Evolutionary conservation across 30 jellyfish, hydroid and myxozoan genomes (phyloP).

Genomic region (Phacellophora camtschatica): DNA sequence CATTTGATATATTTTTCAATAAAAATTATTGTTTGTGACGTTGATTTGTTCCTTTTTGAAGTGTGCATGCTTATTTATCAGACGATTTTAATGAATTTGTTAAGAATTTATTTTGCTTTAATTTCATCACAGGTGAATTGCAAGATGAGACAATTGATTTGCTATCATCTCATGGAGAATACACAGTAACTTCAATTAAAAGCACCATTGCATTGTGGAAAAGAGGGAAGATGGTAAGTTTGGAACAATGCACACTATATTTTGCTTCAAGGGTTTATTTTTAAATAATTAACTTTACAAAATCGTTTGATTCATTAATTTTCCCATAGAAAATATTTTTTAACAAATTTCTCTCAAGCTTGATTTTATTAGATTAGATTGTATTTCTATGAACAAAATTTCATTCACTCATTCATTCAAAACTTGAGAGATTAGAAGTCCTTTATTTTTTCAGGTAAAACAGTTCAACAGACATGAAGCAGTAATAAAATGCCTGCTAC

Average conservation of each 20-base stretch:
- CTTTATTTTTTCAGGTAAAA: slow-evolving; percentile 13
- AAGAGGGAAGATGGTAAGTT: slow-evolving; percentile 75
- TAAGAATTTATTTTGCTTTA: no score
- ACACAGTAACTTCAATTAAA: slow-evolving; percentile 44
- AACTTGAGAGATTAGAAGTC: neutral
- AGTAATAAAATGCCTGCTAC: slow-evolving; percentile 32
- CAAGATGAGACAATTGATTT: slow-evolving; percentile 54
- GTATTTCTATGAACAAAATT: no score
- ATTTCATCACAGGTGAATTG: slow-evolving; percentile 33
- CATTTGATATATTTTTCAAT: no score
- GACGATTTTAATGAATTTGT: no score
- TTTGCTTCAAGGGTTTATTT: no score
- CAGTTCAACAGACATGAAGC: slow-evolving; percentile 53
- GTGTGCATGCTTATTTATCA: no score
- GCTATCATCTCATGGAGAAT: slow-evolving; percentile 49
- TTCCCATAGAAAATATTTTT: neutral
- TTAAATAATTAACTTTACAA: neutral
- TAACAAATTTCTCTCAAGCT: neutral
- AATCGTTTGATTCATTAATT: neutral
- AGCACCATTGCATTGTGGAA: slow-evolving; percentile 43
- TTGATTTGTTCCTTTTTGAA: no score
- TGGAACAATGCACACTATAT: no score
- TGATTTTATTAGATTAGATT: no score
- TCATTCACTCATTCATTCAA: neutral
- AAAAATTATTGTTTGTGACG: no score